These are phyloP conservation scores for Cirrhinus molitorella DNA, from an alignment of 2,797 vertebrate species.

Conservation along the genomic window DNA sequence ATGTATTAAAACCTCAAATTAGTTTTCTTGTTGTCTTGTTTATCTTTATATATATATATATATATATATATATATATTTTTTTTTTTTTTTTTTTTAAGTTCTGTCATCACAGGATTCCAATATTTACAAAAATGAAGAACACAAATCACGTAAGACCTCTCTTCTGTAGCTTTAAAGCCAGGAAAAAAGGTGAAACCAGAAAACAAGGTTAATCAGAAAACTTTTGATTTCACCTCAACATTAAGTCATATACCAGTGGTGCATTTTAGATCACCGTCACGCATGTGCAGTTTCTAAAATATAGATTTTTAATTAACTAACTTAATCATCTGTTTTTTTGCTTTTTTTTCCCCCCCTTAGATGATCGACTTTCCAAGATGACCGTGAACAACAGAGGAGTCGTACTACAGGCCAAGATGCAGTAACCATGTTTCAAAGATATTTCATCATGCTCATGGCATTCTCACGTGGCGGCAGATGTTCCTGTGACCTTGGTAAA, in stretches of 20 bases:
- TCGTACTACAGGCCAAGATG: not conserved
- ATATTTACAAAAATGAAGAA: not conserved
- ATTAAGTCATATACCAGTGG: not conserved
- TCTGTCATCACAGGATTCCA: not conserved
- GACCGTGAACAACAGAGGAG: not conserved
- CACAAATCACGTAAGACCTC: not conserved
- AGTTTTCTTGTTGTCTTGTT: not conserved
- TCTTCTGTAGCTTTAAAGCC: not conserved
- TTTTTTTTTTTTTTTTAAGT: rapidly evolving
- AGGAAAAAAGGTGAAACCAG: not conserved
- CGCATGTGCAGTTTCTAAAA: not conserved
- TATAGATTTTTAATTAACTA: not conserved
- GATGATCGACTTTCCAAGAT: not conserved
- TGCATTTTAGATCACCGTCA: not conserved
- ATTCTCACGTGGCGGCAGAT: slow-evolving; percentile 37
- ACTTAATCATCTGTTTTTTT: not conserved
- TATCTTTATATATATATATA: not conserved
- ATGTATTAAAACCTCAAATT: not conserved
- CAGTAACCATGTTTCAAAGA: slow-evolving; percentile 31
- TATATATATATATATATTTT: too few species aligned
- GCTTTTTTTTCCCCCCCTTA: not conserved
- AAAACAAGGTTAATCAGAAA: not conserved
- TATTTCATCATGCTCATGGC: slow-evolving; percentile 47
- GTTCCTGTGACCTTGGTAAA: slow-evolving; percentile 47
- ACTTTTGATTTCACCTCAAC: not conserved